Conservation (phyloP, 2,113 vertebrate genomes). For the Ptychochromis oligacanthus region DNA sequence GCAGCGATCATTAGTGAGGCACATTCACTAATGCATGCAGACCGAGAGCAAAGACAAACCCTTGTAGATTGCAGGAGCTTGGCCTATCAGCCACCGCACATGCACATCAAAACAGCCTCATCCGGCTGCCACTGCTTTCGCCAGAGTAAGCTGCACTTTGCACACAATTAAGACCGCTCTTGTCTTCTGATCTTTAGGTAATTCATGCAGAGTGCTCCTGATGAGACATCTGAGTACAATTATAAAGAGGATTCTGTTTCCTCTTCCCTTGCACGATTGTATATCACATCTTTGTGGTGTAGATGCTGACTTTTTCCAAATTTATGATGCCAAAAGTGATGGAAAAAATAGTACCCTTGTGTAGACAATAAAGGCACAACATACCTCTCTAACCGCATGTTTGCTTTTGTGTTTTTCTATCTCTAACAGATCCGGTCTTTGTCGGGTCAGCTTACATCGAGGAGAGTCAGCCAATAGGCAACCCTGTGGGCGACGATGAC, state of each 20-base stretch:
- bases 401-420: constrained; percentile 7
- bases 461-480: constrained; percentile 84
- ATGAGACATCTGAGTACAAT: constrained; percentile 58
- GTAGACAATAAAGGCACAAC: not conserved
- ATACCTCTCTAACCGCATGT: not conserved
- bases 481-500: constrained; percentile 83
- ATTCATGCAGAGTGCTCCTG: constrained; percentile 53
- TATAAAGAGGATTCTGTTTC: constrained; percentile 32
- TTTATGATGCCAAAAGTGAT: not conserved
- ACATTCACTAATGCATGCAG: constrained; percentile 47
- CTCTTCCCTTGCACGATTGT: constrained; percentile 7
- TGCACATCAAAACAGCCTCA: constrained; percentile 64
- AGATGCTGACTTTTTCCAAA: constrained; percentile 13
- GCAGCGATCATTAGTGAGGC: constrained; percentile 58
- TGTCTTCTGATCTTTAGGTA: constrained; percentile 62
- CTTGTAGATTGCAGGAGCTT: constrained; percentile 20
- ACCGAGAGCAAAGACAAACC: constrained; percentile 35
- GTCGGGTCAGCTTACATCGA: constrained; percentile 90
- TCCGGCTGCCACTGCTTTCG: constrained; percentile 27
- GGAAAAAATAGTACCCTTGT: not conserved
- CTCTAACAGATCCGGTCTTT: constrained; percentile 86
- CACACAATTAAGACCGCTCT: constrained; percentile 58
- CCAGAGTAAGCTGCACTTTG: constrained; percentile 31
- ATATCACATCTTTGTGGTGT: not conserved
- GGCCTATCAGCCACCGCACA: constrained; percentile 55